Evolutionary conservation across 2,797 vertebrate genomes (phyloP).

Genomic region (Nyctibius grandis): DNA sequence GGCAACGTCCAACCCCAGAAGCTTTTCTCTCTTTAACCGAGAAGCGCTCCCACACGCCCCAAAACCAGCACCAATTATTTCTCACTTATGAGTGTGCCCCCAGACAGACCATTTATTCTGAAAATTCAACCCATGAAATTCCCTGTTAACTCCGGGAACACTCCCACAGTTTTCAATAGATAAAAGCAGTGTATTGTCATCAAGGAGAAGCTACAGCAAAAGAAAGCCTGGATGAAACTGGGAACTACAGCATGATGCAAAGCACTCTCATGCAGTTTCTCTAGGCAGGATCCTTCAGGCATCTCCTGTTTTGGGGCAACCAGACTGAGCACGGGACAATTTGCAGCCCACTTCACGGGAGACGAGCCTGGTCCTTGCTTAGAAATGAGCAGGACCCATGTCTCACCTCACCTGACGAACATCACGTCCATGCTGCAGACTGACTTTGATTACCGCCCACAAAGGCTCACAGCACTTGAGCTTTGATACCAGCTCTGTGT

Average conservation of each 20-base stretch:
- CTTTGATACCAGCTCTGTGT: not conserved
- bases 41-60: too few relatives aligned
- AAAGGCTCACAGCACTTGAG: not conserved
- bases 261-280: not conserved
- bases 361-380: not conserved
- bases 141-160: not conserved
- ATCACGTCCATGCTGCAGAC: not conserved
- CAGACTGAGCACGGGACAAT: accelerated
- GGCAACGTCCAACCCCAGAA: not conserved
- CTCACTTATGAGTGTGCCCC: not conserved
- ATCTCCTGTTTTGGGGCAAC: not conserved
- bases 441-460: not conserved
- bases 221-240: not conserved
- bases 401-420: not conserved
- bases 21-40: not conserved
- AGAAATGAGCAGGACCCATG: not conserved
- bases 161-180: not conserved
- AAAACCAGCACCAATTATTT: not conserved
- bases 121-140: not conserved
- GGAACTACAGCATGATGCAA: not conserved
- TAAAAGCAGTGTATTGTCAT: not conserved
- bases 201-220: not conserved
- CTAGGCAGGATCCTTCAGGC: not conserved
- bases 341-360: not conserved
- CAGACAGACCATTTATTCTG: not conserved